Evolutionary conservation across 1,140 invertebrate species (phyloP).

Genomic region (Anastatus disparis): DNA sequence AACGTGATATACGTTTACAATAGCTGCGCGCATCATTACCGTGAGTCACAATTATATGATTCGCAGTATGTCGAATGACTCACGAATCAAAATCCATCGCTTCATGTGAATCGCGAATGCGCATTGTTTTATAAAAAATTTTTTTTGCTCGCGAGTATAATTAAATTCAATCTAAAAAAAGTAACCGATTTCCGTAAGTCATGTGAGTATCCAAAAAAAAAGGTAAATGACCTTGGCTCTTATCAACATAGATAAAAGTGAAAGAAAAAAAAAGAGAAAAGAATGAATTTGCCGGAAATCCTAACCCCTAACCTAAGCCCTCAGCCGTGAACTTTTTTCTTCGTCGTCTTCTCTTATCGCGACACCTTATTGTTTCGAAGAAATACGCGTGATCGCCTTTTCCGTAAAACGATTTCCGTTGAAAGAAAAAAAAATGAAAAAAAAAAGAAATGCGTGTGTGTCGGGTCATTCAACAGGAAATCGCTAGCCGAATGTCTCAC

Average conservation of each 20-base stretch:
- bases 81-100: not conserved
- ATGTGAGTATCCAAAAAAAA: too few relatives aligned
- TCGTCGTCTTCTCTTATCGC: not conserved
- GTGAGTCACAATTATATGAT: conserved; percentile 16
- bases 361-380: conserved; percentile 14
- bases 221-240: conserved; percentile 2
- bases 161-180: too few relatives aligned
- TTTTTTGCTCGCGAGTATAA: too few relatives aligned
- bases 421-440: too few relatives aligned
- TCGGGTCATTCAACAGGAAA: conserved; percentile 48
- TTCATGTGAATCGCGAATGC: not conserved
- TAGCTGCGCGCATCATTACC: not conserved
- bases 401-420: conserved; percentile 45
- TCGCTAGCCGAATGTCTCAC: conserved; percentile 43
- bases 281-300: conserved; percentile 40
- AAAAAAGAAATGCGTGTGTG: too few relatives aligned
- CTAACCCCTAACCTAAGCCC: conserved; percentile 43
- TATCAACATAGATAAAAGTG: too few relatives aligned
- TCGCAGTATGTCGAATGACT: not conserved
- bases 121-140: too few relatives aligned
- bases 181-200: too few relatives aligned
- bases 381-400: conserved; percentile 35
- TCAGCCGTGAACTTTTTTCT: conserved; percentile 45
- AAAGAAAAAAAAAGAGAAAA: not conserved
- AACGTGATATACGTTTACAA: too few relatives aligned